Evolutionary conservation across 2,797 vertebrate genomes (phyloP).

Genomic region (Poecile montanus): DNA sequence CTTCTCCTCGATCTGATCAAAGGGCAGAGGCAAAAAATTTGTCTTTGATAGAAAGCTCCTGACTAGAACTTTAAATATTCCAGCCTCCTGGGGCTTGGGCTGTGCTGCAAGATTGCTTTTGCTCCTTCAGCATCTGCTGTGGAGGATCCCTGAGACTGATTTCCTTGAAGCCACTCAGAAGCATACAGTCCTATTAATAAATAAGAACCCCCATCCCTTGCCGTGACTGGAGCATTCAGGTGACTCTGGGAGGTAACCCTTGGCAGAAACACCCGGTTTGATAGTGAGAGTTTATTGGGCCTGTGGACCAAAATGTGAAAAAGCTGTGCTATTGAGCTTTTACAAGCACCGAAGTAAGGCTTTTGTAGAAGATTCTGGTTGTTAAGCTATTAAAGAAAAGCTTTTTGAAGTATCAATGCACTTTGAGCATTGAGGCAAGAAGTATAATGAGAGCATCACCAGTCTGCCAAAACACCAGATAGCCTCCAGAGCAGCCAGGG

Average conservation of each 20-base stretch:
- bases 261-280: neutral
- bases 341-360: neutral
- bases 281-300: neutral
- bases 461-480: neutral
- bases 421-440: neutral
- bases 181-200: neutral
- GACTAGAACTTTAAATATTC: neutral
- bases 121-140: neutral
- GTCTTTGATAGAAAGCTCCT: constrained; percentile 5
- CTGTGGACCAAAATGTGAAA: neutral
- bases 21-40: neutral
- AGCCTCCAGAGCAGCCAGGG: neutral
- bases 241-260: neutral
- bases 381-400: neutral
- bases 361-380: neutral
- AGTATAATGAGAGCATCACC: neutral
- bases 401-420: neutral
- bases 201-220: neutral
- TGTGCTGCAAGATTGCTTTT: neutral
- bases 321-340: neutral
- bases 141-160: neutral
- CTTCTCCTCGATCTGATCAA: neutral
- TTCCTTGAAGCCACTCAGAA: constrained; percentile 3
- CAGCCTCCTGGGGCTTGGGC: neutral
- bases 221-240: neutral